Evolutionary conservation across 1,140 invertebrate genomes (phyloP).

Genomic region (Copidosoma floridanum): DNA sequence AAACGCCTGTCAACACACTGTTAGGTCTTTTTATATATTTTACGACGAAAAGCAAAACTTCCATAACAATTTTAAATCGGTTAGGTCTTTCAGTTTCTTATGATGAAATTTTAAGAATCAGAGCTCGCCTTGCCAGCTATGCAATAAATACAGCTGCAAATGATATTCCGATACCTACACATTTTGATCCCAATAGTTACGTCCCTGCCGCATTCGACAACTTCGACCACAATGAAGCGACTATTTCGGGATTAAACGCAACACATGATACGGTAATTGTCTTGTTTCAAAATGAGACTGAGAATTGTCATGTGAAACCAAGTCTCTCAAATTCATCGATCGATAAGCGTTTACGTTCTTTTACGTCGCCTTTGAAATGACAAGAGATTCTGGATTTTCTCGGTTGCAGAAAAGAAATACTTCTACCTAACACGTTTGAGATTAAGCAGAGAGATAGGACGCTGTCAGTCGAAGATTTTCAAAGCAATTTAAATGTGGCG

Average conservation of each 20-base stretch:
- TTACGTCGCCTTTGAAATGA: not conserved
- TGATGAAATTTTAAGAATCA: not conserved
- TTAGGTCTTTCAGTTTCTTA: not conserved
- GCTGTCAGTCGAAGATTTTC: not conserved
- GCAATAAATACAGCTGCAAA: not conserved
- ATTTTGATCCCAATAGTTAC: not conserved
- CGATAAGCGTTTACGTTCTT: not conserved
- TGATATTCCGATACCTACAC: not conserved
- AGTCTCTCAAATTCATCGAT: not conserved
- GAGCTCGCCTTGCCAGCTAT: not conserved
- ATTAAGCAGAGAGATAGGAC: not conserved
- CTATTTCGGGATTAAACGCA: not conserved
- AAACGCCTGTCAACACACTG: not conserved
- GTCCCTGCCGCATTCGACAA: not conserved
- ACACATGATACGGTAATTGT: not conserved
- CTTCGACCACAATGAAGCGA: constrained; percentile 1
- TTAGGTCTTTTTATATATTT: not conserved
- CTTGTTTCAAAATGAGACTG: not conserved
- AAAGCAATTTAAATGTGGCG: not conserved
- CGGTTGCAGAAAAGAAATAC: not conserved
- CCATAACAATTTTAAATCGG: not conserved
- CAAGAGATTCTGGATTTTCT: not conserved
- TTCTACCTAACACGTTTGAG: not conserved
- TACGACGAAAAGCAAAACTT: not conserved
- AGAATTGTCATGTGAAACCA: not conserved